Conservation (phyloP, 2,113 vertebrate species). For the Malurus melanocephalus region DNA sequence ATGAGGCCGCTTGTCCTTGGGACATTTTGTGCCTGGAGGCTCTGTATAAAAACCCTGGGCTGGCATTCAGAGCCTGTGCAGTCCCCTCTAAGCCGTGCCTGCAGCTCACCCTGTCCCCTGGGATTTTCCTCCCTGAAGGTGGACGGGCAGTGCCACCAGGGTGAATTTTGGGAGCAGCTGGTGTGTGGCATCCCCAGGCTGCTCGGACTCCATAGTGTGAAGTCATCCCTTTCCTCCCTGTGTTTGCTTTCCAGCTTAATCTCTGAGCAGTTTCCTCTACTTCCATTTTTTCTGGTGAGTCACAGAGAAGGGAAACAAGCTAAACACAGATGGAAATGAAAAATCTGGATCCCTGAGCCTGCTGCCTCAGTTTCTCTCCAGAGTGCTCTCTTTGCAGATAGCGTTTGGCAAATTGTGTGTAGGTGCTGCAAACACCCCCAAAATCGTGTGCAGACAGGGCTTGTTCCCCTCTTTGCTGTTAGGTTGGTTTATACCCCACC, state of each 20-base stretch:
- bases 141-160: not conserved
- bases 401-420: not conserved
- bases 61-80: fast-evolving
- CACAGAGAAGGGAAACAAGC: not conserved
- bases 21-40: not conserved
- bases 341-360: not conserved
- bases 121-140: fast-evolving
- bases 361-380: slow-evolving; percentile 32
- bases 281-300: slow-evolving; percentile 14
- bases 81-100: not conserved
- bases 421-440: not conserved
- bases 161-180: not conserved
- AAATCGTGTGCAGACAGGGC: not conserved
- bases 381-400: not conserved
- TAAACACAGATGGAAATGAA: not conserved
- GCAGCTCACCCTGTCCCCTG: not conserved
- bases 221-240: not conserved
- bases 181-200: not conserved
- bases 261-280: not conserved
- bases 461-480: not conserved
- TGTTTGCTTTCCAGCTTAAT: slow-evolving; percentile 29
- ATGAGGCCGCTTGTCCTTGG: not conserved
- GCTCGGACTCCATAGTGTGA: not conserved
- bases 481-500: not conserved
- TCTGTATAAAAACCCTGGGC: not conserved